A percentile compares a stretch with the other conserved stretches of the same genome.
phyloP scores from a whole-genome alignment of 2,797 vertebrate species.

The Coendou prehensilis region DNA sequence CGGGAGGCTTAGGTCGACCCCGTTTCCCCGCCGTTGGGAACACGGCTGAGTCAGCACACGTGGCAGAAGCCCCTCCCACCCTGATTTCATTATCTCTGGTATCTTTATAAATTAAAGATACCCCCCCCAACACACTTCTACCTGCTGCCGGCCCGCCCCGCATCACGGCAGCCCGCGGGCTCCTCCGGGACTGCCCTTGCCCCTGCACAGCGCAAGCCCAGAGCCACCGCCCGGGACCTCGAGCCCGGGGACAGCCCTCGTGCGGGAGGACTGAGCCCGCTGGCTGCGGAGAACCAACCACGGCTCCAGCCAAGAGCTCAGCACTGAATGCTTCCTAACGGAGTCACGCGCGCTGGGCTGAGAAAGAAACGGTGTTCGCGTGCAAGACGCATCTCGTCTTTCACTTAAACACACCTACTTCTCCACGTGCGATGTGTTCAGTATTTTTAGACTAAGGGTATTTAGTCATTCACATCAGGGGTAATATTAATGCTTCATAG shows the following conservation, averaged over 20 bases:
- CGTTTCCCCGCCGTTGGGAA: too few species aligned
- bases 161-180: too few species aligned
- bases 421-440: not conserved
- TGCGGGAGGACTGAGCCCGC: not conserved
- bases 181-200: too few species aligned
- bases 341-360: not conserved
- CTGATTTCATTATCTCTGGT: too few species aligned
- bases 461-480: not conserved
- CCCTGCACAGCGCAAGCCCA: too few species aligned
- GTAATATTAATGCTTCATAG: not conserved
- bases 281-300: not conserved
- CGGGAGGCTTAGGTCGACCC: too few species aligned
- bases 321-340: not conserved
- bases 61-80: too few species aligned
- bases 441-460: slow-evolving; percentile 30
- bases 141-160: too few species aligned
- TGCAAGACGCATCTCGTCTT: not conserved
- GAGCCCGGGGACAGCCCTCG: not conserved
- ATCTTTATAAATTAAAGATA: too few species aligned
- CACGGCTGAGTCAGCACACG: too few species aligned
- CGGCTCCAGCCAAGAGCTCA: not conserved
- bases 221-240: not conserved
- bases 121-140: too few species aligned
- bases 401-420: slow-evolving; percentile 9
- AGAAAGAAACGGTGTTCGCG: not conserved